Evolutionary conservation across 2,113 vertebrate genomes (phyloP).

Genomic region (Sturnira hondurensis): DNA sequence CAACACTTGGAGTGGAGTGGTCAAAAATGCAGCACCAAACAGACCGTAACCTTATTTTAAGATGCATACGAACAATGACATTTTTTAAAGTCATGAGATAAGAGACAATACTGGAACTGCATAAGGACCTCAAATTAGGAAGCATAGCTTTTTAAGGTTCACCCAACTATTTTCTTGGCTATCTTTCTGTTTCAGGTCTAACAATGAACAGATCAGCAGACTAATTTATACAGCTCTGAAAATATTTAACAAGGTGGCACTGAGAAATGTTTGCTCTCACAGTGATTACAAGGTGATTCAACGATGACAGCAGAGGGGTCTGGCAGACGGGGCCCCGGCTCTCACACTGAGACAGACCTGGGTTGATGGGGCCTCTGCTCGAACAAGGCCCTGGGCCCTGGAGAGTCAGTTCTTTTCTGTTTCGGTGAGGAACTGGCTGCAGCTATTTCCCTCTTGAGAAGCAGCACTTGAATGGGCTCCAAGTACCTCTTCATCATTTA

Average conservation of each 20-base stretch:
- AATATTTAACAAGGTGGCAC: not conserved
- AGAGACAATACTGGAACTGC: not conserved
- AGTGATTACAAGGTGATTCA: not conserved
- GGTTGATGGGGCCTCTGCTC: not conserved
- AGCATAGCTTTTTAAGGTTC: not conserved
- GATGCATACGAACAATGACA: not conserved
- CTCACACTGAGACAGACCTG: not conserved
- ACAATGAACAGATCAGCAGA: not conserved
- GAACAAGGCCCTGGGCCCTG: not conserved
- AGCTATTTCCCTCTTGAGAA: not conserved
- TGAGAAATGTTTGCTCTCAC: not conserved
- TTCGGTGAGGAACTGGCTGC: not conserved
- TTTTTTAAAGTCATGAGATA: not conserved
- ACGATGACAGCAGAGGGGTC: not conserved
- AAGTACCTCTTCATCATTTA: not conserved
- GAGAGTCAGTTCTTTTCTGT: not conserved
- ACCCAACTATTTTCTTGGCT: not conserved
- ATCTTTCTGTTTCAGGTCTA: constrained; percentile 3
- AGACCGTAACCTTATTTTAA: not conserved
- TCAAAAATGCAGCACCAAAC: not conserved
- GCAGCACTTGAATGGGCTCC: not conserved
- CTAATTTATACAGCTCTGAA: not conserved
- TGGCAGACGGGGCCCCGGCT: not conserved
- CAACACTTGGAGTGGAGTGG: not conserved
- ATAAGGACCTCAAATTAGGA: not conserved